Evolutionary conservation across 2,113 vertebrate species (phyloP).

Genomic region (Recurvirostra avosetta): DNA sequence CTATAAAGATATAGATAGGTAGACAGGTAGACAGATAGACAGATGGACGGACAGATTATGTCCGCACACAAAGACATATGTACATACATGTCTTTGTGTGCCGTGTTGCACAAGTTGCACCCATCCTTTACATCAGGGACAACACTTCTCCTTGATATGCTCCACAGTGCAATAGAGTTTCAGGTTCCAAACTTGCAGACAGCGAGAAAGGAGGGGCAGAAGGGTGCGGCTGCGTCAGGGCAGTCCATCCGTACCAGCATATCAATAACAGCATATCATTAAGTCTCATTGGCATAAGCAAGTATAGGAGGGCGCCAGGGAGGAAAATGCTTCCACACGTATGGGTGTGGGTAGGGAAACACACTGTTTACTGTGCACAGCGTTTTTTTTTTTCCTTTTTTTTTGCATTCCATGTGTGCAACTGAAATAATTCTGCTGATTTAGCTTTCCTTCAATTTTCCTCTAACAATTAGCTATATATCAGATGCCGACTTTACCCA

Average conservation of each 20-base stretch:
- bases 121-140: neutral
- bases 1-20: neutral
- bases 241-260: neutral
- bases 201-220: neutral
- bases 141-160: neutral
- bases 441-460: neutral
- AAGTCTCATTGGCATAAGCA: neutral
- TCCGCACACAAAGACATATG: neutral
- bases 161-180: neutral
- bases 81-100: neutral
- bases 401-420: neutral
- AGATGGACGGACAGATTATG: neutral
- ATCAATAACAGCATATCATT: neutral
- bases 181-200: neutral
- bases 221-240: neutral
- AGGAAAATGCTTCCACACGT: neutral
- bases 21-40: neutral
- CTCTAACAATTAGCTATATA: neutral
- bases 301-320: neutral
- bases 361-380: neutral
- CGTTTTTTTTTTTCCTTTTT: neutral
- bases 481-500: neutral
- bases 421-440: slow-evolving; percentile 8
- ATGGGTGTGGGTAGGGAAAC: neutral
- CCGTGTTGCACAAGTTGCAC: neutral